These are phyloP conservation scores for Cyprinodon tularosa DNA, from an alignment of 2,113 vertebrate genomes.

Conservation along the genomic window DNA sequence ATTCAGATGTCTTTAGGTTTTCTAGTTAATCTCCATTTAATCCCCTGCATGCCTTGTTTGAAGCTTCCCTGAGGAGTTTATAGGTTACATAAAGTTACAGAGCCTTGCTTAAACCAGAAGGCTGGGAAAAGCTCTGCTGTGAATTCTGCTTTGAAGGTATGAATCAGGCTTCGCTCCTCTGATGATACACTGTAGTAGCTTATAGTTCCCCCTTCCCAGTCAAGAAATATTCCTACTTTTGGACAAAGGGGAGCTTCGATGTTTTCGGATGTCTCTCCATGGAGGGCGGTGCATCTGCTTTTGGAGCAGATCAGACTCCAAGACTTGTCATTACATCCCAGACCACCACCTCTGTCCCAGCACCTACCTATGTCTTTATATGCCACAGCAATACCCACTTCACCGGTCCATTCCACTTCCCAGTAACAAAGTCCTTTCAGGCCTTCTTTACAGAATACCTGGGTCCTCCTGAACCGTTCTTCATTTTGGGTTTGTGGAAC, in stretches of 20 bases:
- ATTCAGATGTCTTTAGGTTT: too few relatives aligned
- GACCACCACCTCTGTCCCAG: background rate
- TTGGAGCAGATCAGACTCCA: background rate
- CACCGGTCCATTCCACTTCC: background rate
- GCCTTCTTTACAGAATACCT: background rate
- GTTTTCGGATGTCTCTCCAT: background rate
- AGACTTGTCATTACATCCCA: background rate
- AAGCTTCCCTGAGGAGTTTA: background rate
- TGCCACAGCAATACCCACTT: background rate
- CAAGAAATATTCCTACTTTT: constrained; percentile 39
- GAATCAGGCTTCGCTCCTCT: constrained; percentile 8
- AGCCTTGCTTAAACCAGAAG: constrained; percentile 38
- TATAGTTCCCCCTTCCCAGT: constrained; percentile 38
- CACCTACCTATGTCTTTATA: background rate
- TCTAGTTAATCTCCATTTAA: too few relatives aligned
- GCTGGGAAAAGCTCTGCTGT: constrained; percentile 23
- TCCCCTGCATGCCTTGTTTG: background rate
- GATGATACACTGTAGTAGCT: constrained; percentile 32
- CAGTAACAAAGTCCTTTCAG: background rate
- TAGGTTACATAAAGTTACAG: background rate
- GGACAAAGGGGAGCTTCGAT: rapidly evolving
- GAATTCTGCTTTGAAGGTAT: constrained; percentile 44
- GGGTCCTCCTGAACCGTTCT: background rate
- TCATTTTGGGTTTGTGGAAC: background rate
- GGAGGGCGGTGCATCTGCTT: rapidly evolving